Evolutionary conservation across 2,113 vertebrate species (phyloP), one percentile per base, ranked within the genome.

Genomic region (Chaetorhynchus papuensis): DNA sequence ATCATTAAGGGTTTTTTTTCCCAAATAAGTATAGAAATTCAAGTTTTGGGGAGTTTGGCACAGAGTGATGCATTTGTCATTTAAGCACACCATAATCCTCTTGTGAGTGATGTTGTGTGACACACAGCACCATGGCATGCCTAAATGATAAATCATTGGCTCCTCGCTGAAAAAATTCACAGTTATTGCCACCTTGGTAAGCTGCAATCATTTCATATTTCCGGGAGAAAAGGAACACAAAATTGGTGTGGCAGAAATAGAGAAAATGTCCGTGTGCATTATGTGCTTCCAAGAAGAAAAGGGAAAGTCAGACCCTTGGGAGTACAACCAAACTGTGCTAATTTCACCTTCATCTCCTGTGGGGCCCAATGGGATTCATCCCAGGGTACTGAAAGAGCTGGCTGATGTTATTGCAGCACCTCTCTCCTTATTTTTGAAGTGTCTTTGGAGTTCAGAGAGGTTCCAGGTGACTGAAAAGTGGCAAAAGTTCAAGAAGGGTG

Each of bases 201-300:
- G 52, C 37, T 86, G 41, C 56, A 83, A 78, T 92, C 63, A 83
- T 72, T 70, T 91, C 17, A 0, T 28, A 80, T 96, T 78, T 79
- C 71, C 82, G 15, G 61, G 24, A 83, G 30, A 93, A 87, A 92
- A 90, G n/a, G n/a, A 92, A 83, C 42, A 94, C 56, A 90, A 96
- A 94, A 96, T 83, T 49, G 45, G 6, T 56, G 24, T 83, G 74
- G 52, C 49, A 2, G 68, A 89, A 92, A 89, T 15, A 66, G 72
- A 60, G 52, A 90, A 87, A 83, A 90, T 11, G 47, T 65, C 74
- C 20, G 54, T 4, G 31, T 57, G 41, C 42, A 82, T 90, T 77
- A 77, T 15, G 27, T 33, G 63, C 72, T 86, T 80, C 57, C 18
- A 70, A 72, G 80, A 39, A 49, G 69, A 87, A 89, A 77, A 77